phyloP scores from a whole-genome alignment of 2,888 invertebrate genomes.

The Aporophyla lueneburgensis region DNA sequence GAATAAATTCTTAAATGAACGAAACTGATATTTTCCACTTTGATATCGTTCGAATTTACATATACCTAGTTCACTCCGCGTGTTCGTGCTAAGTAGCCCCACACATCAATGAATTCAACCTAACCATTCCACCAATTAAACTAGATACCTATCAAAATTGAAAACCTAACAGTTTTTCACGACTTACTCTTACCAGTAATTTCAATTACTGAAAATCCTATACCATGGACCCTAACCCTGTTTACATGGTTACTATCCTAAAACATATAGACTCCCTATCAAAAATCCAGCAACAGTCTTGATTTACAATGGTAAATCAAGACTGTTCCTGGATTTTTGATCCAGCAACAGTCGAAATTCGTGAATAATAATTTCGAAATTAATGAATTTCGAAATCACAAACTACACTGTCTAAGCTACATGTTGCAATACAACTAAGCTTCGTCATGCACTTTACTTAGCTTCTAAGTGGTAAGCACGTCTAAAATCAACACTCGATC shows the following conservation, averaged over 20 bases:
- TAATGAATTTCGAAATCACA: conserved; percentile 15
- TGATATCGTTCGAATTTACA: too few relatives aligned
- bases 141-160: not conserved
- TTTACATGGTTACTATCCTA: not conserved
- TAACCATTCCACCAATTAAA: not conserved
- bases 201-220: not conserved
- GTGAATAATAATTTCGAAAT: too few relatives aligned
- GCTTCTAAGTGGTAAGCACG: conserved; percentile 19
- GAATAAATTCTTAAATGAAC: not conserved
- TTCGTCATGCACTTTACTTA: conserved; percentile 35
- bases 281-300: not conserved
- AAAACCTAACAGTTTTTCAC: not conserved
- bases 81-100: not conserved
- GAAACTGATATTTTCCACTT: not conserved
- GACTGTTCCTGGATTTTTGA: too few relatives aligned
- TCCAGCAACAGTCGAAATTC: too few relatives aligned
- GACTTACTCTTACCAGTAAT: not conserved
- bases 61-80: not conserved
- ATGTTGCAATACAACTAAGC: conserved; percentile 31
- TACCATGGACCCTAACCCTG: too few relatives aligned
- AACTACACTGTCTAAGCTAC: conserved; percentile 3
- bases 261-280: not conserved
- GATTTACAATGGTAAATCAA: too few relatives aligned
- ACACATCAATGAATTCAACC: not conserved
- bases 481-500: conserved; percentile 25